Evolutionary conservation across 2,113 vertebrate genomes (phyloP).

Genomic region (Mobula hypostoma): DNA sequence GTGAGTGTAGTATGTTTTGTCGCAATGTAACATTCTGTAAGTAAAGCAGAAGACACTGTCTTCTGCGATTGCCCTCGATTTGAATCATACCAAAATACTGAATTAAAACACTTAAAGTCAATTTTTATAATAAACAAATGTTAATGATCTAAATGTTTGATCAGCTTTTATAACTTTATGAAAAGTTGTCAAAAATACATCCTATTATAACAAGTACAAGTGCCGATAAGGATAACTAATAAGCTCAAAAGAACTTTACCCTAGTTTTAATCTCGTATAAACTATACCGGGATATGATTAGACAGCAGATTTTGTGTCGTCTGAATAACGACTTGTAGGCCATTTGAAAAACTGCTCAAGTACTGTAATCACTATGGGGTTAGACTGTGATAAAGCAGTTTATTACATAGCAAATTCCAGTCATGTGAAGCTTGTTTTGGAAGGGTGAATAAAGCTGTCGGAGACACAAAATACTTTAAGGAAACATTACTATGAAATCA

Average conservation of each 20-base stretch:
- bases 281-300: not conserved
- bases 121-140: too few relatives aligned
- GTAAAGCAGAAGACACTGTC: not conserved
- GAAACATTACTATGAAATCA: not conserved
- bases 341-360: not conserved
- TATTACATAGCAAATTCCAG: not conserved
- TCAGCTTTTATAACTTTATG: too few relatives aligned
- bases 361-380: not conserved
- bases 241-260: not conserved
- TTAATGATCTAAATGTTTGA: too few relatives aligned
- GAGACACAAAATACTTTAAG: not conserved
- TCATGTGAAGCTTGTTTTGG: not conserved
- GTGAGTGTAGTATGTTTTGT: not conserved
- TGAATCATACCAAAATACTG: not conserved
- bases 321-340: not conserved
- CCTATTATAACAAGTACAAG: too few relatives aligned
- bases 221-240: not conserved
- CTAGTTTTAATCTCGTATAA: not conserved
- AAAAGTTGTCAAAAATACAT: too few relatives aligned
- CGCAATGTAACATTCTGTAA: not conserved
- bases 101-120: too few relatives aligned
- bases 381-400: not conserved
- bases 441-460: not conserved
- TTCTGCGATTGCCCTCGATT: not conserved
- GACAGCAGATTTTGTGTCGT: not conserved